phyloP scores from a whole-genome alignment of 2,888 invertebrate genomes.

The Campaea margaritaria region DNA sequence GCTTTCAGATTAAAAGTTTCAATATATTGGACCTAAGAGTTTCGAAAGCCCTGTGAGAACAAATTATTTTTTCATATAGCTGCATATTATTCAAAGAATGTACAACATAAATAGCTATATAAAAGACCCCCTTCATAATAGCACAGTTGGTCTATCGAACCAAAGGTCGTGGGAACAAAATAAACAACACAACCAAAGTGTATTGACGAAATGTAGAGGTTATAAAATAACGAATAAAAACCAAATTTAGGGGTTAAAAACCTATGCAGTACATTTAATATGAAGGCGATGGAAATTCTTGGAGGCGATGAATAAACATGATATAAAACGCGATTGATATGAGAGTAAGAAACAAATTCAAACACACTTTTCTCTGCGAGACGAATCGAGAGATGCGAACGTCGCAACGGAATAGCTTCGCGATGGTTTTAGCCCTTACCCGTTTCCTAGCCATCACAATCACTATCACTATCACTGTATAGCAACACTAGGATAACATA shows the following conservation, averaged over 20 bases:
- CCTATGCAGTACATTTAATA: too few relatives aligned
- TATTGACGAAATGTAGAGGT: background rate
- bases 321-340: background rate
- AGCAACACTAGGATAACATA: slow-evolving; percentile 31
- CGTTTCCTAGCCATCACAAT: slow-evolving; percentile 78
- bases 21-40: background rate
- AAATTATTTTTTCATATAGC: too few relatives aligned
- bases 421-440: slow-evolving; percentile 62
- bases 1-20: background rate
- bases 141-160: background rate
- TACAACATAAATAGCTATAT: background rate
- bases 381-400: slow-evolving; percentile 30
- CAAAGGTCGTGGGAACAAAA: slow-evolving; percentile 10
- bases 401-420: slow-evolving; percentile 40
- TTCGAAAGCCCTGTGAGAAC: too few relatives aligned
- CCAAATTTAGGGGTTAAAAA: too few relatives aligned
- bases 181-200: slow-evolving; percentile 4
- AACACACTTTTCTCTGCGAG: slow-evolving; percentile 38
- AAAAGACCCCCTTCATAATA: slow-evolving; percentile 3
- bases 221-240: too few relatives aligned
- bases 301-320: slow-evolving; percentile 1
- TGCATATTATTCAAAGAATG: background rate
- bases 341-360: slow-evolving; percentile 3
- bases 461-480: slow-evolving; percentile 54
- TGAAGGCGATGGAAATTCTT: too few relatives aligned